Percentiles rank a stretch among this genome's conserved stretches.
Evolutionary conservation across 2,888 invertebrate genomes (phyloP).

Genomic region (Ornithoptera alexandrae): DNA sequence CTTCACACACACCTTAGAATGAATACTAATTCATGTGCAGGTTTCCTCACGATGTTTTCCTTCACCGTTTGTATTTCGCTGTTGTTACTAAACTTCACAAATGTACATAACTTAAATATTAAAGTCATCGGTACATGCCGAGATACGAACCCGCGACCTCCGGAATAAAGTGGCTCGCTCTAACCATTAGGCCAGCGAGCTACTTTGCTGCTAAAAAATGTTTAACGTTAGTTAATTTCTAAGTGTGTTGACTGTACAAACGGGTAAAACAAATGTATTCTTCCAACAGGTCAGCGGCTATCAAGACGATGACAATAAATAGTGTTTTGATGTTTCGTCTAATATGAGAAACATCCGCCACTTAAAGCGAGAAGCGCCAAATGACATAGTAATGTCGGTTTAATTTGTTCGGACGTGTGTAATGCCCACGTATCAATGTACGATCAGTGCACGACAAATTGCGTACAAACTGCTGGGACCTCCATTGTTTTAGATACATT

Average conservation of each 20-base stretch:
- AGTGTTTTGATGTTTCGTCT: conserved; percentile 23
- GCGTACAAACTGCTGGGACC: conserved; percentile 28
- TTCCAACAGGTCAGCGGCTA: conserved; percentile 28
- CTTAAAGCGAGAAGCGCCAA: conserved; percentile 32
- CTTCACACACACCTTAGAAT: too few relatives aligned
- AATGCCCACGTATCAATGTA: conserved; percentile 29
- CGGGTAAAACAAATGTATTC: background rate
- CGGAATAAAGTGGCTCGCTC: too few relatives aligned
- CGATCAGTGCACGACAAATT: conserved; percentile 17
- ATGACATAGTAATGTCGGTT: conserved; percentile 30
- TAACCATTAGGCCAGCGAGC: too few relatives aligned
- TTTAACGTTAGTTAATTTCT: too few relatives aligned
- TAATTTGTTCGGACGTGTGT: conserved; percentile 30
- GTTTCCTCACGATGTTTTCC: too few relatives aligned
- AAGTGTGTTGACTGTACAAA: background rate
- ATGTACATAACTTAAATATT: too few relatives aligned
- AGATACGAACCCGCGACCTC: too few relatives aligned
- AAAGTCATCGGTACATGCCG: too few relatives aligned
- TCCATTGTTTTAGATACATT: conserved; percentile 24
- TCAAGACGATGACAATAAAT: conserved; percentile 33
- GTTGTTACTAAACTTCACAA: too few relatives aligned
- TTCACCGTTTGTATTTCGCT: too few relatives aligned
- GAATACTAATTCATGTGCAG: too few relatives aligned
- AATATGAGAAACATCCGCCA: conserved; percentile 36
- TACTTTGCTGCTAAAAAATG: too few relatives aligned